Conservation (phyloP, 2,888 invertebrate species). For the Myathropa florea region DNA sequence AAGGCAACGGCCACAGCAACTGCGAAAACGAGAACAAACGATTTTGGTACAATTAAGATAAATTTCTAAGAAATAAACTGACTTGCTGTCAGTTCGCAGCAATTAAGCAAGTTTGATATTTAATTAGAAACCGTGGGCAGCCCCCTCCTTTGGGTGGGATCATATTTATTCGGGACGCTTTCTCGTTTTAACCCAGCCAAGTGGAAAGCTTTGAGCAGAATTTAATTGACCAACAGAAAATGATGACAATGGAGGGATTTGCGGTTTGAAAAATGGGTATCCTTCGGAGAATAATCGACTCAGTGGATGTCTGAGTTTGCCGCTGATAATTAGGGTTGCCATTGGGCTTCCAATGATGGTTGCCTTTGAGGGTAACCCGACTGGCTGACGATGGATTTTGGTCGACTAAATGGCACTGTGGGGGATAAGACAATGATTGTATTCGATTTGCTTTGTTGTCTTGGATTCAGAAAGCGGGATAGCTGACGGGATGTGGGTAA, state of each 20-base stretch:
- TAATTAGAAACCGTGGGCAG: not conserved
- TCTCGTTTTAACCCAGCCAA: conserved; percentile 10
- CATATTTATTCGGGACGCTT: conserved; percentile 15
- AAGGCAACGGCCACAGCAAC: conserved; percentile 93
- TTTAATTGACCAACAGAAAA: conserved; percentile 52
- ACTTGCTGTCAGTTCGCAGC: not conserved
- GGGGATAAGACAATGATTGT: conserved; percentile 36
- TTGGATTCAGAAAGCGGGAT: not conserved
- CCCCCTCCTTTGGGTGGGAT: not conserved
- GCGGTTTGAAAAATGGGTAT: conserved; percentile 41
- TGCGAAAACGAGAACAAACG: conserved; percentile 78
- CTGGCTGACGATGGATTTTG: conserved; percentile 21
- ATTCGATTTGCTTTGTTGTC: not conserved
- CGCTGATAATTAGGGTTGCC: conserved; percentile 40
- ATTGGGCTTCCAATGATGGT: conserved; percentile 19
- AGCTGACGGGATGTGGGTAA: not conserved
- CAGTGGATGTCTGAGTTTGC: conserved; percentile 25
- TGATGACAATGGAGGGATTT: conserved; percentile 53
- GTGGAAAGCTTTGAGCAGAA: conserved; percentile 37
- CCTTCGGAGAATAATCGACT: conserved; percentile 35
- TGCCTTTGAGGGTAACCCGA: not conserved
- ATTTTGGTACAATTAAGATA: not conserved
- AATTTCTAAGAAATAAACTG: not conserved
- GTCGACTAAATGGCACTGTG: conserved; percentile 17
- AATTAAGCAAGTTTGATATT: conserved; percentile 1